Evolutionary conservation across 2,888 invertebrate species (phyloP).

Genomic region (Scelioninae gen. 1): DNA sequence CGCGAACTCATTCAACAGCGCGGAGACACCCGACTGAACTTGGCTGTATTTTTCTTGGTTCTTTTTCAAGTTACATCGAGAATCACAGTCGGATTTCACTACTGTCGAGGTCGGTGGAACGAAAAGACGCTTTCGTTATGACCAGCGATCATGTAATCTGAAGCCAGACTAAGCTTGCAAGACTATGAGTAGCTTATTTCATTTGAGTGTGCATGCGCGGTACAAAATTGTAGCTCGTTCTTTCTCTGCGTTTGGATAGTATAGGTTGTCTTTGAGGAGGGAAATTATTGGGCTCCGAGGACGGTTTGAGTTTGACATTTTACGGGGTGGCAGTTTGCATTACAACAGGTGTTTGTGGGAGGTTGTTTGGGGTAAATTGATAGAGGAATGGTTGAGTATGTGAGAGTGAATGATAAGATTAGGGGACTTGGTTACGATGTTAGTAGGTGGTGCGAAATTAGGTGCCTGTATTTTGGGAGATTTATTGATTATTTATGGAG

Average conservation of each 20-base stretch:
- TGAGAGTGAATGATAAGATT: no score
- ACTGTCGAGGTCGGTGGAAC: conserved; percentile 29
- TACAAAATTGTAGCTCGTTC: conserved; percentile 5
- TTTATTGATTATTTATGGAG: no score
- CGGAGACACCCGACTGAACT: background rate
- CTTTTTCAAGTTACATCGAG: conserved; percentile 22
- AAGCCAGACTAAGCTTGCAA: conserved; percentile 63
- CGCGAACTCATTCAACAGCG: conserved; percentile 11
- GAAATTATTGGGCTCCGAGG: conserved; percentile 4
- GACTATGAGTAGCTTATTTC: conserved; percentile 56
- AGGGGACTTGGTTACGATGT: no score
- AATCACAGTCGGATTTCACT: conserved; percentile 13
- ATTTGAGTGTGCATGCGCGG: conserved; percentile 61
- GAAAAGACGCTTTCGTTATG: conserved; percentile 50
- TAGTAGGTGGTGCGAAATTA: no score
- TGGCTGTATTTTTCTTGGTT: background rate
- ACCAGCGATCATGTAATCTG: conserved; percentile 61
- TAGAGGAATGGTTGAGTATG: no score
- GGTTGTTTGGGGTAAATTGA: no score
- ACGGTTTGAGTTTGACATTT: background rate
- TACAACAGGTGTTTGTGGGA: background rate
- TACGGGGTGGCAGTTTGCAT: background rate
- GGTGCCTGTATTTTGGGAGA: no score
- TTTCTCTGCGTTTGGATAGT: background rate
- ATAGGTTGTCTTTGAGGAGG: conserved; percentile 1